Conservation (phyloP, 2,797 vertebrate genomes). For the Scomberomorus guttatus region DNA sequence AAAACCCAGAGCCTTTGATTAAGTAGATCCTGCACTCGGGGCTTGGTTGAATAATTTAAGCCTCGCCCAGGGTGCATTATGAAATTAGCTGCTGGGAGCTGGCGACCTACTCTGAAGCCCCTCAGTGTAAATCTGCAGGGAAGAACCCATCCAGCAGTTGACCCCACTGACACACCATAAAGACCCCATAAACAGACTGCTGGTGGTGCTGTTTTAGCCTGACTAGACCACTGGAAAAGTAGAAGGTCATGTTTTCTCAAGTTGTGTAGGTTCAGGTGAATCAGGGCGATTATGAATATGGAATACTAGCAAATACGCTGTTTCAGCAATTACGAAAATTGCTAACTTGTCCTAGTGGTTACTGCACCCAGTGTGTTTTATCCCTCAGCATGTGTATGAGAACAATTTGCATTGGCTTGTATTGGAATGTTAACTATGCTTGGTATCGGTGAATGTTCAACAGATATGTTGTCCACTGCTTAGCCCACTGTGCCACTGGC, state of each 20-base stretch:
- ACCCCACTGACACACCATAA: conserved; percentile 72
- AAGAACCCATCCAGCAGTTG: conserved; percentile 68
- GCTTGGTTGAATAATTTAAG: conserved; percentile 76
- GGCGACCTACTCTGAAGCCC: conserved; percentile 70
- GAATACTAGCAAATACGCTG: conserved; percentile 41
- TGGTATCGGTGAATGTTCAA: conserved; percentile 56
- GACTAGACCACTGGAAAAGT: conserved; percentile 34
- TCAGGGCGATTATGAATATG: conserved; percentile 47
- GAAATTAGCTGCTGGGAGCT: conserved; percentile 79
- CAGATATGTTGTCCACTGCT: conserved; percentile 65
- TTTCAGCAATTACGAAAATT: conserved; percentile 63
- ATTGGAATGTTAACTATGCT: conserved; percentile 41
- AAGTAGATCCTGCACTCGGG: conserved; percentile 70
- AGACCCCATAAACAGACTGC: conserved; percentile 79
- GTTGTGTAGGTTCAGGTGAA: conserved; percentile 54
- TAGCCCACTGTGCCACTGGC: conserved; percentile 54
- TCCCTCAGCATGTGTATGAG: conserved; percentile 9
- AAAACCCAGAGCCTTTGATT: conserved; percentile 72
- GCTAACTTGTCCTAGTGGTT: conserved; percentile 17
- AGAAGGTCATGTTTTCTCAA: conserved; percentile 64
- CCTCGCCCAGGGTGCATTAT: conserved; percentile 79
- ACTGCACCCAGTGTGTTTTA: conserved; percentile 14
- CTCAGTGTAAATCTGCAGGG: conserved; percentile 73
- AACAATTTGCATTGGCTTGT: conserved; percentile 48
- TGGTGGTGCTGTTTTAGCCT: conserved; percentile 66